Conservation (phyloP, 2,113 vertebrate genomes). For the Pelecanus crispus region DNA sequence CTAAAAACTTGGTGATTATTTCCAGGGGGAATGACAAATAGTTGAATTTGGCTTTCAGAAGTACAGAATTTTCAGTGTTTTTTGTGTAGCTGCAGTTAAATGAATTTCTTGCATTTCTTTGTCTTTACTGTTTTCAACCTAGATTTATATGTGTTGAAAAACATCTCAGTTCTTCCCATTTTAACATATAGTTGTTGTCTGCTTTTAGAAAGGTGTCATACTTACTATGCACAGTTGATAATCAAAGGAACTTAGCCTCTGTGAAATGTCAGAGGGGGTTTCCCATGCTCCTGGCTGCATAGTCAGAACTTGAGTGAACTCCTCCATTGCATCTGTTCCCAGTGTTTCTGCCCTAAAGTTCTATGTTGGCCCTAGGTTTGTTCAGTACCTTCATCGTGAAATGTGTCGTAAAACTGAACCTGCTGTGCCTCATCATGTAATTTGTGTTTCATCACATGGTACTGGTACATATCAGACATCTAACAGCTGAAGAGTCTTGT, state of each 20-base stretch:
- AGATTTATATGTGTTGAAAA: background rate
- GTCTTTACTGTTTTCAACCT: background rate
- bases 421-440: background rate
- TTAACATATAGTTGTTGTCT: background rate
- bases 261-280: background rate
- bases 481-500: background rate
- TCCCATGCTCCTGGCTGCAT: background rate
- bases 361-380: background rate
- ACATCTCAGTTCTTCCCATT: background rate
- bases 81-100: background rate
- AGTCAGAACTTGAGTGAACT: background rate
- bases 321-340: background rate
- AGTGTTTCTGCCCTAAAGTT: background rate
- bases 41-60: background rate
- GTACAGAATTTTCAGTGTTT: background rate
- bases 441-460: conserved; percentile 11
- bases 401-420: background rate
- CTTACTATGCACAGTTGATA: background rate
- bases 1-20: background rate
- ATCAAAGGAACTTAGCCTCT: background rate
- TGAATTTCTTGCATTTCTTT: background rate
- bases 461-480: background rate
- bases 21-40: background rate
- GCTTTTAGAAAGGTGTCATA: background rate
- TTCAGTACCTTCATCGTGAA: background rate